A percentile compares a stretch with the other conserved stretches of the same genome.
Conservation (phyloP, 1,140 invertebrate genomes). For the Aphelinus atriplicis region DNA sequence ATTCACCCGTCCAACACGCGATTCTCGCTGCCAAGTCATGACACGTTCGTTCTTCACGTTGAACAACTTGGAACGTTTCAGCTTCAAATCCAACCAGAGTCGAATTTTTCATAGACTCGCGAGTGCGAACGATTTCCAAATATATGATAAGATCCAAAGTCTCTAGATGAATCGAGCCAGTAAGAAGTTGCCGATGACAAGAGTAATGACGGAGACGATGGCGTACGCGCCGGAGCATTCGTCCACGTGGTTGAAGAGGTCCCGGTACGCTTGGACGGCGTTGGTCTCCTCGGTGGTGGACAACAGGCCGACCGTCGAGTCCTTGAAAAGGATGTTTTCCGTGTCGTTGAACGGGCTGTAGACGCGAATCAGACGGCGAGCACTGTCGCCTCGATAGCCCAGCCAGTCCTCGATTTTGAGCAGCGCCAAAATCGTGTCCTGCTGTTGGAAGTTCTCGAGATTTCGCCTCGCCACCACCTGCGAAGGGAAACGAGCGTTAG, state of each 20-base stretch:
- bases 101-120: too few species aligned
- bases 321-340: constrained; percentile 69
- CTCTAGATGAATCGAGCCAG: background rate
- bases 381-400: constrained; percentile 47
- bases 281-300: constrained; percentile 50
- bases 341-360: constrained; percentile 65
- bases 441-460: constrained; percentile 53
- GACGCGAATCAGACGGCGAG: constrained; percentile 56
- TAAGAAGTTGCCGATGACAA: background rate
- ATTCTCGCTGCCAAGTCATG: too few species aligned
- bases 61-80: too few species aligned
- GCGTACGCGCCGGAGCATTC: constrained; percentile 42
- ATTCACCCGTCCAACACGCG: too few species aligned
- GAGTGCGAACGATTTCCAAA: too few species aligned
- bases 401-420: constrained; percentile 68
- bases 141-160: background rate
- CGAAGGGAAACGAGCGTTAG: too few species aligned
- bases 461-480: constrained; percentile 56
- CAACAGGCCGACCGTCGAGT: constrained; percentile 66
- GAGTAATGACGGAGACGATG: constrained; percentile 4
- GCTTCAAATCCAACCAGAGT: too few species aligned
- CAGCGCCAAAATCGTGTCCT: constrained; percentile 59
- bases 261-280: constrained; percentile 54
- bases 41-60: too few species aligned
- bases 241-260: constrained; percentile 59